Evolutionary conservation across 2,888 invertebrate genomes (phyloP), one percentile per base, ranked within the genome.

Genomic region (Gastrophysa polygoni): DNA sequence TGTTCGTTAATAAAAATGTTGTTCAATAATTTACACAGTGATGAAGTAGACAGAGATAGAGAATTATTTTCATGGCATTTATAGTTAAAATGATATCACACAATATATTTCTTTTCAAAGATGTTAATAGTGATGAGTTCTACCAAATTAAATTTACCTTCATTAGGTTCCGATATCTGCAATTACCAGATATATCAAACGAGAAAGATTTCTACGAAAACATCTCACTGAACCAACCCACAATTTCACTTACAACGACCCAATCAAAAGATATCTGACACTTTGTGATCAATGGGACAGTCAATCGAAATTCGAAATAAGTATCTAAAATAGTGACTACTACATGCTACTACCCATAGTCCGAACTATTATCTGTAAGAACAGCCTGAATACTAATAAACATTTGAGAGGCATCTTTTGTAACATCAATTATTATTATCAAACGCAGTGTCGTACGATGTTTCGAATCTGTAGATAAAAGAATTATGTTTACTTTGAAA

Each of bases 381-480:
- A 38, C 38, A 38, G 38, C 14, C 14, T n/a, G 14, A 11, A 38
- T 38, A 14, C 38, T 38, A 38, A 38, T n/a, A 38, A 8, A 32
- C 10, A 4, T n/a, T 38, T 14, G 38, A 14, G 38, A 38, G n/a
- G 11, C n/a, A 38, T 38, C 38, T 38, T 56, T 55, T 55, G 48
- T 24, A 29, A 54, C 47, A 55, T 60, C 55, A 55, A 46, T 60
- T 55, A 60, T 60, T 59, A 24, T 59, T 55, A 60, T 60, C 60
- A 47, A 17, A 49, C 20, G 20, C 60, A 60, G 52, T 28, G 60
- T 44, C 60, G 60, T 49, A n/a, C 48, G 48, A 28, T 29, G 4
- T 18, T 38, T 11, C 21, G 1, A 29, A 55, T 55, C 20, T 44
- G 24, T 29, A 46, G 34, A 56, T 21, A 38, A 18, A 32, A 32